Evolutionary conservation across 1,140 invertebrate genomes (phyloP), one percentile per base, ranked within the genome.

Genomic region (Bombus turneri): DNA sequence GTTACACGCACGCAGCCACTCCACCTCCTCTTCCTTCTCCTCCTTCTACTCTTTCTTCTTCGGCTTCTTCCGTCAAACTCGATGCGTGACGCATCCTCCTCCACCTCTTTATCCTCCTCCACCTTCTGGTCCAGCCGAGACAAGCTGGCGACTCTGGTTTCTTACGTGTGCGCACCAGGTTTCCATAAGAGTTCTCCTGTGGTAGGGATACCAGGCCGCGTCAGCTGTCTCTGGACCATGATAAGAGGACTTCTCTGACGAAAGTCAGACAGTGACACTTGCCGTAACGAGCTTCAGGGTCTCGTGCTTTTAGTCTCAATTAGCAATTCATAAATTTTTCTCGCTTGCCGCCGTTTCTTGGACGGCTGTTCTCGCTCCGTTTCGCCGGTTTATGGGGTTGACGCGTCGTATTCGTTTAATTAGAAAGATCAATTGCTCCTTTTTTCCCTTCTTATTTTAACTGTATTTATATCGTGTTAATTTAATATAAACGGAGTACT

Each of bases 121-220:
- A 72, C 43, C 86, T 80, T 85, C 78, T 78, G 13, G 69, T 80
- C 82, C 83, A 85, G 72, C 77, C 89, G 89, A 90, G 89, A 90
- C 89, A 90, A 90, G 83, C 83, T 90, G 89, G 89, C 89, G 89
- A 90, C 89, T 90, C 86, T 75, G 86, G 86, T 86, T 88, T 87
- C 88, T 90, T 88, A 88, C 85, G 89, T 91, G 82, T 82, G 73
- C 81, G 81, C 81, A 37, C 57, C 83, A 75, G 85, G 85, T 83
- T 76, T 86, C 73, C 81, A 86, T 83, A 83, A 86, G 59, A 57
- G 74, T 53, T 62, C 31, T 15, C 22, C 41, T 1, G 59, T 64
- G 71, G 59, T 62, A 74, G 79, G 71, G 71, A 41, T 77, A 41
- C 75, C 57, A 41, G 28, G n/a, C n/a, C 22, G 77, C 62, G 77